Conservation (phyloP, 2,113 vertebrate species). For the Diadophis punctatus region DNA sequence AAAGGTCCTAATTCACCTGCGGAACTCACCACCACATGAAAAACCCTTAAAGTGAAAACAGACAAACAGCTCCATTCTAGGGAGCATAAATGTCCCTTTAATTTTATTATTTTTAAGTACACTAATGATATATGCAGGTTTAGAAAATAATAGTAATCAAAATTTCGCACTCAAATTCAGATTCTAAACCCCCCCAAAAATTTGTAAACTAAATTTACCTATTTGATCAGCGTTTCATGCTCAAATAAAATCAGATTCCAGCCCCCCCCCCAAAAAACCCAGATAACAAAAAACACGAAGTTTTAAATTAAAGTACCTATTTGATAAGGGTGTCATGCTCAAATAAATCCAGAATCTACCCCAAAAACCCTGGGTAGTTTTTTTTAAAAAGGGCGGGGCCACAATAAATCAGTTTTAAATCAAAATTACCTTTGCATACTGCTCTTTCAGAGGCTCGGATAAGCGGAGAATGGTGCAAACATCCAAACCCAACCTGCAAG, state of each 20-base stretch:
- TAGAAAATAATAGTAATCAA: too few relatives aligned
- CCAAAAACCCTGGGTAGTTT: background rate
- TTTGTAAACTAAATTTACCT: too few relatives aligned
- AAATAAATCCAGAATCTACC: background rate
- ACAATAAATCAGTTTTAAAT: background rate
- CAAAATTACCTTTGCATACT: constrained; percentile 61
- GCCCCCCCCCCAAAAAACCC: too few relatives aligned
- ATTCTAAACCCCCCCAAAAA: background rate
- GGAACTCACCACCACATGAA: background rate
- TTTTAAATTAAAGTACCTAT: background rate
- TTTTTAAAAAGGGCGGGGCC: too few relatives aligned
- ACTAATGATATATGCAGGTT: background rate
- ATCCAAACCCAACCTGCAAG: constrained; percentile 33
- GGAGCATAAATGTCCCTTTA: background rate
- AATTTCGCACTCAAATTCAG: too few relatives aligned
- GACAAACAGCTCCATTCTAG: background rate
- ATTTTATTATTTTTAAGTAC: background rate
- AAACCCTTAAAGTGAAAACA: background rate
- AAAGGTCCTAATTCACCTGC: background rate
- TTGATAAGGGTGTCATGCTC: too few relatives aligned
- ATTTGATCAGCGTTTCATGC: too few relatives aligned
- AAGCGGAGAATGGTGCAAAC: constrained; percentile 61
- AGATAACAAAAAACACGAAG: too few relatives aligned
- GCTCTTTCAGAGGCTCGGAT: constrained; percentile 64
- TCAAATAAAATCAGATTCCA: background rate